Evolutionary conservation across 2,888 invertebrate species (phyloP), one percentile per base, ranked within the genome.

Genomic region (Eristalinus aeneus): DNA sequence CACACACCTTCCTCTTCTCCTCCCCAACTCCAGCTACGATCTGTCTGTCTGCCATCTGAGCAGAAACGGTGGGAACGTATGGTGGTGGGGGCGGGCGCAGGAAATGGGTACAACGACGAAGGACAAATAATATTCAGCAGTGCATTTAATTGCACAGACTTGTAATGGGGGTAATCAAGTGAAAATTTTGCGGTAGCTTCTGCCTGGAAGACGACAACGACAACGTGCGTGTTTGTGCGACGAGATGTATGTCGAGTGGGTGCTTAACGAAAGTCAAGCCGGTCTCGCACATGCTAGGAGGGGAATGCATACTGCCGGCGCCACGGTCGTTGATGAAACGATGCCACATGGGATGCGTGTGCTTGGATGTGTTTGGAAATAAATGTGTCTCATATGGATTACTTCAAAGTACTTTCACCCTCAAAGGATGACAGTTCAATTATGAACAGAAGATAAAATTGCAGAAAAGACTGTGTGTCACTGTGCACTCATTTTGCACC

Each of bases 81-180:
- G 34, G 75, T 63, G 23, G 22, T 31, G n/a, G 39, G 6, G 11
- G 46, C n/a, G 36, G 34, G 56, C 16, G 63, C 54, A 63, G 58
- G 71, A 53, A n/a, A n/a, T n/a, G n/a, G n/a, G n/a, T n/a, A n/a
- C 12, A 63, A 73, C 58, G 46, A 68, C 54, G 58, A 32, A 61
- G 32, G 71, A 54, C 64, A 77, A 46, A 46, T 46, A 73, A 77
- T 77, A 86, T 68, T 86, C 77, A 86, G 85, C 77, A 86, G 85
- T 86, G 85, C 85, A 86, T 86, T 86, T 86, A 86, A 86, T 86
- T 86, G 85, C 77, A 81, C 81, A 46, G 46, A 74, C 39, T 74
- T 86, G 85, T 86, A 81, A 86, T 81, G 81, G 85, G 73, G 85
- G 81, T 86, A 86, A 86, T 86, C 85, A 86, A 86, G 85, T 81